Base-by-base conservation (phyloP, 2,888 invertebrate genomes). In the Nudaria mundana region DNA sequence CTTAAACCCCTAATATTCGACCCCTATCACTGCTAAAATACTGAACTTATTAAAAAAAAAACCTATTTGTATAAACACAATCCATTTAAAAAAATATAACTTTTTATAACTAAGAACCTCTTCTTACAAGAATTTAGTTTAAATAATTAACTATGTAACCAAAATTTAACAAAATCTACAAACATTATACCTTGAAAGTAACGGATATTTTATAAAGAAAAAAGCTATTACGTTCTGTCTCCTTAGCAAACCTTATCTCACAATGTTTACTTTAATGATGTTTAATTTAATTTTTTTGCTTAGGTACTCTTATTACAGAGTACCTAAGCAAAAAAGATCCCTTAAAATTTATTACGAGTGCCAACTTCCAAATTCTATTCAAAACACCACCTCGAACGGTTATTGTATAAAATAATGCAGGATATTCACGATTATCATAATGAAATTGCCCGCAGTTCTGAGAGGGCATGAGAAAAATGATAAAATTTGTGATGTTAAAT, bases 401-500 rank as follows among this genome's bases (percentile, higher is more conserved):
- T 68, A 68, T 70, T 69, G 63, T 60, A 62, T 63, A 63, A 67
- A 70, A 70, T 63, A 63, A 65, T 62, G 49, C 60, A 70, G 73
- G 78, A 77, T 74, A 78, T 76, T 61, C 67, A 70, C 81, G 83
- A 84, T 85, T 84, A 84, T 75, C 83, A 86, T 87, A 86, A 86
- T 84, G 80, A 85, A 86, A 87, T 84, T 81, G 81, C 74, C 66
- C 65, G 69, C 77, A 71, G 74, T 76, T 70, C 67, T 64, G 61
- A 66, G 66, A 48, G 65, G 66, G 71, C 66, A 66, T 70, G 76
- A 80, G 81, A 82, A 82, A 83, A 84, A 84, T 81, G 76, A 72
- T 69, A 64, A 84, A 86, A 85, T 84, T 86, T 84, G 84, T 80
- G 85, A 81, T 78, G 72, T 78, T 84, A 84, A 86, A 87, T 86